Percentiles rank a stretch among this genome's conserved stretches.
phyloP scores from a whole-genome alignment of 2,797 vertebrate genomes.

The Lycodopsis pacificus region DNA sequence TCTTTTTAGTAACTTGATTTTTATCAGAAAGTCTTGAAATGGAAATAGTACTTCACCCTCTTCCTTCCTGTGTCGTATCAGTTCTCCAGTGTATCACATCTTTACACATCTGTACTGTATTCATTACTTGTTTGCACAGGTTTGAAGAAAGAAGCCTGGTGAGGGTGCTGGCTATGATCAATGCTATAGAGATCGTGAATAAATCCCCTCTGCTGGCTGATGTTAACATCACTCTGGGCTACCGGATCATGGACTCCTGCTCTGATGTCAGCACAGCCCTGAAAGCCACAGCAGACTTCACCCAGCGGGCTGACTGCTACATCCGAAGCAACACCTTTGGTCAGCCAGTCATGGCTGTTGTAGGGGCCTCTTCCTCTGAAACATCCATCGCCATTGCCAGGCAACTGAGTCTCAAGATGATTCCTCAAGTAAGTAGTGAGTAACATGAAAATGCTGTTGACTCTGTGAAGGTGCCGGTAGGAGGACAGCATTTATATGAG shows the following conservation, averaged over 20 bases:
- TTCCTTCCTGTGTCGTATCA: background rate
- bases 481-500: background rate
- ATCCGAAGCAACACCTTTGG: slow-evolving; percentile 35
- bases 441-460: background rate
- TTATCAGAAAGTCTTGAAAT: background rate
- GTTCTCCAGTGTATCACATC: background rate
- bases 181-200: slow-evolving; percentile 88
- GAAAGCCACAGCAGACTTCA: slow-evolving; percentile 81
- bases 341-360: slow-evolving; percentile 83
- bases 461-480: background rate
- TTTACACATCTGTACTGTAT: background rate
- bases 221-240: slow-evolving; percentile 85
- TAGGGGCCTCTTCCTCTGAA: slow-evolving; percentile 87
- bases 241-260: slow-evolving; percentile 89
- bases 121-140: slow-evolving; percentile 66
- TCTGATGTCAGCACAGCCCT: slow-evolving; percentile 87
- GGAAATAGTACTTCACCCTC: background rate
- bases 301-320: slow-evolving; percentile 69
- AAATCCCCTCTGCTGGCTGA: slow-evolving; percentile 82
- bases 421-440: slow-evolving; percentile 86
- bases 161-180: slow-evolving; percentile 87
- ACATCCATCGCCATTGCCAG: slow-evolving; percentile 88
- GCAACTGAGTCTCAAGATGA: slow-evolving; percentile 87
- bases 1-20: background rate
- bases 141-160: slow-evolving; percentile 81